Conservation (phyloP, 2,113 vertebrate species). For the Megaceryle torquata region DNA sequence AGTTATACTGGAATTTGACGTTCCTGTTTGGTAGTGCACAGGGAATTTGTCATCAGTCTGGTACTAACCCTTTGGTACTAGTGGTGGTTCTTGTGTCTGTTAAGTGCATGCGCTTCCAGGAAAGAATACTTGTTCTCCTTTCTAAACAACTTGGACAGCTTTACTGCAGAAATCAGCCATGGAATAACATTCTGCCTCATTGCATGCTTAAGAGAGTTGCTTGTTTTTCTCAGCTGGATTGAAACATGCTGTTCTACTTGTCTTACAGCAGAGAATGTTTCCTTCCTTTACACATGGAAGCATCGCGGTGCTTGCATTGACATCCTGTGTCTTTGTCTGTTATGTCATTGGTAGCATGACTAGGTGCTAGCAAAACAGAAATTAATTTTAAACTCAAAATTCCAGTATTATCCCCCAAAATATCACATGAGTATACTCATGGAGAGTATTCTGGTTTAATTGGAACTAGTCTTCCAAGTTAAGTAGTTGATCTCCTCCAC, state of each 20-base stretch:
- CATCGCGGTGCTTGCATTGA: background rate
- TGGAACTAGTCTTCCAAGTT: background rate
- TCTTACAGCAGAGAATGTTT: background rate
- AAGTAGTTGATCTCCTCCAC: background rate
- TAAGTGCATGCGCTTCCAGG: background rate
- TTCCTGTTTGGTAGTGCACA: background rate
- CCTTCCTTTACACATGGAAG: background rate
- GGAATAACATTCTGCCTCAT: background rate
- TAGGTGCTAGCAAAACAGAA: background rate
- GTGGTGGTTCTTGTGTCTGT: background rate
- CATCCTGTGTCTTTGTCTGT: background rate
- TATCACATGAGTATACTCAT: background rate
- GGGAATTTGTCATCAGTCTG: background rate
- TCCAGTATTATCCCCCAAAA: background rate
- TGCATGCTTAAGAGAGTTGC: background rate
- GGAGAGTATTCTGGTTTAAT: background rate
- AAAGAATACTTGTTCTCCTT: background rate
- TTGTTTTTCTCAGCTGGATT: background rate
- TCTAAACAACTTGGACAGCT: background rate
- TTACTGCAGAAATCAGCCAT: background rate
- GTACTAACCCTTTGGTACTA: background rate
- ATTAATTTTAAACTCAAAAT: background rate
- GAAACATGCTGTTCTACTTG: background rate
- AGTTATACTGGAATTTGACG: background rate
- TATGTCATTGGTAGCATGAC: background rate